Evolutionary conservation across 2,113 vertebrate species (phyloP), one percentile per base, ranked within the genome.

Genomic region (Callospermophilus lateralis): DNA sequence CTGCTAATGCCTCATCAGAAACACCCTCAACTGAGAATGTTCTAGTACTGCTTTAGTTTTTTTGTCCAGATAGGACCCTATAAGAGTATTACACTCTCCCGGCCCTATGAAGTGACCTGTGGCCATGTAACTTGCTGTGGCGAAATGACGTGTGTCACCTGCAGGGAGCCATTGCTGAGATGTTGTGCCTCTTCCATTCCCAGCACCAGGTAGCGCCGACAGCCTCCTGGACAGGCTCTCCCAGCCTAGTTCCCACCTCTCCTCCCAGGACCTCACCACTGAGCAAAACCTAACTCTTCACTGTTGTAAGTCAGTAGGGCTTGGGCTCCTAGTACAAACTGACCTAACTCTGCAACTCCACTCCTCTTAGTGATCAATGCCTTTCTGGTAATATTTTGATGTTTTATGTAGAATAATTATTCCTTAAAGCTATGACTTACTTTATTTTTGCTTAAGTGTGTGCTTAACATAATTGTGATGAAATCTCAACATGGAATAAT

Each of bases 191-290:
- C 7, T 11, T 28, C 10, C 53, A 3, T 20, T 4, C 17, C 72
- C 74, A 24, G 61, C 0, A 1, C 10, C 15, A 0, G 1, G 28
- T n/a, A 2, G 30, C 7, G 1, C 34, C 0, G 13, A 6, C 24
- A 45, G 22, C 22, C 28, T 61, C 37, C 0, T 12, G 13, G 8
- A 2, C 19, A 70, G 51, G 3, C 20, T 42, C 22, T 15, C 19
- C 24, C 37, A 26, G 55, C 48, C 58, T 26, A 32, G 11, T 45
- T 19, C 20, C 22, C 4, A 2, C 78, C 51, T 42, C 0, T 8
- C 24, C 39, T 2, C n/a, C 1, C 0, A 9, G 32, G 61, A 28
- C 76, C 39, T 13, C 15, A 39, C 11, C 15, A 42, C 0, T 6
- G 28, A 84, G n/a, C 32, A 61, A 17, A 68, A 9, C 22, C 22